Evolutionary conservation across 2,888 invertebrate genomes (phyloP).

Genomic region (Mongoloraphidia duomilia): DNA sequence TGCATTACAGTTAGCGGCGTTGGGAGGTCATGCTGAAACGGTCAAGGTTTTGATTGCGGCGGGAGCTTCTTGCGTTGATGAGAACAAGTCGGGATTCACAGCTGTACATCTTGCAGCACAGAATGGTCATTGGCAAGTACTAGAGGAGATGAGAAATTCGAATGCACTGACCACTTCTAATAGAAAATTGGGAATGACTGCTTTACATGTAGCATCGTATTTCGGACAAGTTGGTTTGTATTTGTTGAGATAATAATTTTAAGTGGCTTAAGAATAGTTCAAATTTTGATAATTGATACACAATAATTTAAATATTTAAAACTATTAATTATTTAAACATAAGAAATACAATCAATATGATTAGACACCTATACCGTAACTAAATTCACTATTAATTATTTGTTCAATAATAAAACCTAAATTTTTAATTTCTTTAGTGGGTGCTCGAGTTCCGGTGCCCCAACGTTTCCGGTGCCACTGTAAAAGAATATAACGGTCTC

Average conservation of each 20-base stretch:
- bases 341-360: no score
- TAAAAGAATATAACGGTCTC: no score
- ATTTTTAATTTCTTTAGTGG: no score
- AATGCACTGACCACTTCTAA: conserved; percentile 81
- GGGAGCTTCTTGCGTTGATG: conserved; percentile 92
- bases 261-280: neutral
- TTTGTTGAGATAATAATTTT: neutral
- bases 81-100: conserved; percentile 90
- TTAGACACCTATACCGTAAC: no score
- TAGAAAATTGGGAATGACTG: conserved; percentile 91
- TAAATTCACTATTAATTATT: no score
- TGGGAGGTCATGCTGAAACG: conserved; percentile 95
- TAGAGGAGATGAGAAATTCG: conserved; percentile 79
- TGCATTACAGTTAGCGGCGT: conserved; percentile 91
- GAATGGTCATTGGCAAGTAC: conserved; percentile 85
- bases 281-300: no score
- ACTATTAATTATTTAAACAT: no score
- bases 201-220: conserved; percentile 94
- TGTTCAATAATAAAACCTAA: no score
- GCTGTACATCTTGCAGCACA: conserved; percentile 93
- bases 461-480: no score
- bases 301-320: no score
- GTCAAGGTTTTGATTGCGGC: conserved; percentile 87
- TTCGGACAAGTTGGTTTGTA: conserved; percentile 79
- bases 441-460: no score